Evolutionary conservation across 2,797 vertebrate species (phyloP).

Genomic region (Hephaestus fuliginosus): DNA sequence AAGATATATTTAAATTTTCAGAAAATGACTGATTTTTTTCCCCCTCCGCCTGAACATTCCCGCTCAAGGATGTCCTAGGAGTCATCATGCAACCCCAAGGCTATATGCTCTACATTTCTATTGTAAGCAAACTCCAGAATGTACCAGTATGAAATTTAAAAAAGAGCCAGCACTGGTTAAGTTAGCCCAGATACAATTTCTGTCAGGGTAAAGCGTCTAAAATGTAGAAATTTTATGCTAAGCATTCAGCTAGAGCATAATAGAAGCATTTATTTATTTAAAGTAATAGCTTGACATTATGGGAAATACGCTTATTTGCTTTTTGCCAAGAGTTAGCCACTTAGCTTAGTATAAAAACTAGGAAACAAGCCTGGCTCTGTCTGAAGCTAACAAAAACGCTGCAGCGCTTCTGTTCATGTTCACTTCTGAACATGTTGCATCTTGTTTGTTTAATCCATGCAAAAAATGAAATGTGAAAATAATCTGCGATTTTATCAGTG

Average conservation of each 20-base stretch:
- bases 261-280: not conserved
- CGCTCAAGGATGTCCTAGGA: slow-evolving; percentile 43
- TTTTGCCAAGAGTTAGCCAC: not conserved
- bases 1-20: slow-evolving; percentile 61
- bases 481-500: not conserved
- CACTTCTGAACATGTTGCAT: not conserved
- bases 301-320: not conserved
- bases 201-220: slow-evolving; percentile 7
- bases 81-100: slow-evolving; percentile 36
- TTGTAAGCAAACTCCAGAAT: slow-evolving; percentile 17
- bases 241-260: not conserved
- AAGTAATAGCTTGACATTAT: not conserved
- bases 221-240: slow-evolving; percentile 6
- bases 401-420: too few species aligned
- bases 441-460: not conserved
- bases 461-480: not conserved
- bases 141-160: slow-evolving; percentile 2
- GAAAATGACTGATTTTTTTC: slow-evolving; percentile 39
- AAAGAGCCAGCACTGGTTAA: not conserved
- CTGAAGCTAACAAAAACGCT: too few species aligned
- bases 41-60: slow-evolving; percentile 9
- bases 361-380: not conserved
- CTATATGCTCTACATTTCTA: slow-evolving; percentile 30
- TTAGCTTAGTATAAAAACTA: not conserved
- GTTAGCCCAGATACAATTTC: slow-evolving; percentile 15